Base-by-base conservation (phyloP, 2,113 vertebrate genomes). In the Saccopteryx leptura region DNA sequence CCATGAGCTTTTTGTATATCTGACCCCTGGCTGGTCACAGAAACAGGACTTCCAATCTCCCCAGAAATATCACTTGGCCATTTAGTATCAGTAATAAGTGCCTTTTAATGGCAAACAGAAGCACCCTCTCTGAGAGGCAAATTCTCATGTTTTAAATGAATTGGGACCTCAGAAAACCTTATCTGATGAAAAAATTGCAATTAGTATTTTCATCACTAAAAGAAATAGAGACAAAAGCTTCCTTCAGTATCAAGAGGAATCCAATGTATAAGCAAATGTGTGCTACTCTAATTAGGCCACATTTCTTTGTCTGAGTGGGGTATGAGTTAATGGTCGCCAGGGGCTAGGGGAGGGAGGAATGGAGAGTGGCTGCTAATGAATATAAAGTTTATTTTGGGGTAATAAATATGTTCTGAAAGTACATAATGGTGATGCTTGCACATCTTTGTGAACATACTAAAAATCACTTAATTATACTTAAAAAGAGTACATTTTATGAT, bases 71-170 rank as follows among this genome's bases (percentile, higher is more conserved):
- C 54, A 10, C 54, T 28, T 31, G 0, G 31, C 24, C 76, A 39
- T 39, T 39, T 33, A 50, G 58, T 74, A 24, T 17, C 13, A 5
- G 88, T 63, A 82, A 28, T 54, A 33, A 63, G 89, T 23, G 93
- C 89, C 82, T 86, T 74, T 93, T 96, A 71, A 93, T 89, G 95
- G 91, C 33, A 33, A 14, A n/a, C 23, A 68, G 85, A 26, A 69
- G 76, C 39, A 31, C 31, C 50, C 15, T 69, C 15, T 79, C 39
- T 23, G 31, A 52, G n/a, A 82, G 72, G 86, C 72, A 58, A 39
- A 84, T 63, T 54, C 13, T 83, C 24, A 8, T 0, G 12, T 60
- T 31, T 61, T 72, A 8, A 17, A 74, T 75, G 50, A 50, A 90
- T 2, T 24, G 24, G 24, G 66, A 75, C 15, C 23, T 72, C 19